phyloP scores from a whole-genome alignment of 2,797 vertebrate species.

The Parotocinclus haroldoi region DNA sequence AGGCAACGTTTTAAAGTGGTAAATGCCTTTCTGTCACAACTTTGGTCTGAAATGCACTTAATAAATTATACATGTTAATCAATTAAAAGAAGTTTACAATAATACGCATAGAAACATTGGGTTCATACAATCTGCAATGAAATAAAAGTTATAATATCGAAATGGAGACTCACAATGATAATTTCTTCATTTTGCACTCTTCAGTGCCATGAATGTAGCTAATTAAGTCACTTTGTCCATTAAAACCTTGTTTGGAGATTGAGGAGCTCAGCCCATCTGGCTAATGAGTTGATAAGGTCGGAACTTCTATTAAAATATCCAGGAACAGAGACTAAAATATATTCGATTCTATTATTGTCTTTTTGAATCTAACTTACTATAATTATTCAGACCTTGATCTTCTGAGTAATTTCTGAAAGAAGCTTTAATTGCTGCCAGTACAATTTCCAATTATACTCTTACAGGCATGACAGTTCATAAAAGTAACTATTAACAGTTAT shows the following conservation, averaged over 20 bases:
- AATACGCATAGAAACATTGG: no score
- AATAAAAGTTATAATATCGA: conserved; percentile 15
- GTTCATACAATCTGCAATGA: no score
- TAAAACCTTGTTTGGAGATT: conserved; percentile 73
- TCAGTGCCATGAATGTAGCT: conserved; percentile 65
- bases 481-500: not conserved
- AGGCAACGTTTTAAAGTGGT: no score
- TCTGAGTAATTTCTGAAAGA: not conserved
- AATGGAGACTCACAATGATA: conserved; percentile 27
- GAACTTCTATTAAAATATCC: conserved; percentile 75
- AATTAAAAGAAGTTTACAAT: no score
- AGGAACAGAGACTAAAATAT: conserved; percentile 73
- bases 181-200: conserved; percentile 49
- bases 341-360: conserved; percentile 77
- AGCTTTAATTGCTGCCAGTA: not conserved
- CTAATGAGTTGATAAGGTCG: conserved; percentile 74
- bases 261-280: conserved; percentile 73
- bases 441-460: not conserved
- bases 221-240: conserved; percentile 74
- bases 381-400: conserved; percentile 59
- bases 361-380: conserved; percentile 70
- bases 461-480: not conserved
- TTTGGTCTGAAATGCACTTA: no score
- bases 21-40: no score
- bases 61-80: no score